Evolutionary conservation across 1,140 invertebrate genomes (phyloP), one percentile per base, ranked within the genome.

Genomic region (Trichoplusia ni): DNA sequence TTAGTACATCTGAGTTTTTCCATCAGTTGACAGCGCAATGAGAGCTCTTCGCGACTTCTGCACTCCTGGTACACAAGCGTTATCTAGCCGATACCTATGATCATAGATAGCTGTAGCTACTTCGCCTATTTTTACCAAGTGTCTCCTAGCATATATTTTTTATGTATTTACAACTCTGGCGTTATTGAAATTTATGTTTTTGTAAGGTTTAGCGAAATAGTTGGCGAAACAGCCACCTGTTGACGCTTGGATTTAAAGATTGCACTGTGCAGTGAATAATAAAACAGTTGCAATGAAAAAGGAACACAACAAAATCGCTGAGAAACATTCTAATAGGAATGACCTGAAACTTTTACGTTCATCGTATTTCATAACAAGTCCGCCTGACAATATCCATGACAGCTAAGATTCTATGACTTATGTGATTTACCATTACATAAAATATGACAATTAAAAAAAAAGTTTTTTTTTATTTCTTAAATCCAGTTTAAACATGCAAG

Each of bases 21-120:
- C 80, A 69, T 81, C 76, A 67, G 67, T 80, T 78, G 75, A 82
- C 74, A 79, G 63, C 59, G 60, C 71, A 65, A 68, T 37, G 67
- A 64, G 63, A 84, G 29, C 83, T 86, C 79, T 64, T 70, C 33
- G 53, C 27, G 6, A 49, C 59, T 77, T 67, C 66, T 89, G 78
- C 33, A 58, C n/a, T 25, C 84, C 84, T 89, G 73, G 86, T 87
- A 86, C 75, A 53, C 42, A 31, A 25, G 54, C 64, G 51, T 74
- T 81, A 72, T 82, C 86, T 89, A 89, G 82, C 77, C 76, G 73
- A 54, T 76, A 75, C 66, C 82, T 86, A 83, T 81, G 86, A 87
- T 89, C 81, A 58, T 87, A 89, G 84, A 87, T 87, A 86, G 81
- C 44, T 29, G 46, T 31, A 49, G 27, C 46, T 49, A 25, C 25